Conservation (phyloP, 2,888 invertebrate genomes). For the Creontiades dilutus region DNA sequence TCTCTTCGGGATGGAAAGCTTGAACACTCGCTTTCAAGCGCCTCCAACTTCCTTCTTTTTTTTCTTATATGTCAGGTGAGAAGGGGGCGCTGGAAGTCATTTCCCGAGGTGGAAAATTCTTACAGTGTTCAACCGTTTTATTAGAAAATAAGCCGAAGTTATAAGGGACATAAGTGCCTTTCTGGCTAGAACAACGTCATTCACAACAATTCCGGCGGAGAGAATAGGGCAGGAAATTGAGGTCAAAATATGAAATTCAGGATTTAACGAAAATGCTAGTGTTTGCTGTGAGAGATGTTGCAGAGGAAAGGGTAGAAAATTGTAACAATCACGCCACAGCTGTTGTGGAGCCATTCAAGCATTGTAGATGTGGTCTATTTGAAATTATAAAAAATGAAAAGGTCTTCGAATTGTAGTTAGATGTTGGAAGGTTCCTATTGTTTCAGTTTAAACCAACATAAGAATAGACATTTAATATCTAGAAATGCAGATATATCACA, state of each 20-base stretch:
- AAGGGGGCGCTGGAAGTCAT: background rate
- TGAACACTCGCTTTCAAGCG: constrained; percentile 27
- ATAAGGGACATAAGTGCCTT: background rate
- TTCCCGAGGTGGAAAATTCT: background rate
- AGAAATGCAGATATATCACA: too few relatives aligned
- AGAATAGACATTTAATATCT: too few relatives aligned
- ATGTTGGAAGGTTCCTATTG: too few relatives aligned
- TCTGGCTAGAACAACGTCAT: background rate
- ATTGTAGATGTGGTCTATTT: too few relatives aligned
- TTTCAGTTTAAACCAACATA: too few relatives aligned
- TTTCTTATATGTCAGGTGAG: background rate
- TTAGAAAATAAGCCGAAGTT: background rate
- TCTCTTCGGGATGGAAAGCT: constrained; percentile 28
- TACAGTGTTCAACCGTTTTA: background rate
- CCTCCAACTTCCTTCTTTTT: constrained; percentile 3
- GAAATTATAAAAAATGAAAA: too few relatives aligned
- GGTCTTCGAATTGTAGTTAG: too few relatives aligned
- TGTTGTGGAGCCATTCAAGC: too few relatives aligned
- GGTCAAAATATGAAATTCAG: background rate
- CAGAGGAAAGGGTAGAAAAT: too few relatives aligned
- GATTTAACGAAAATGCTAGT: background rate
- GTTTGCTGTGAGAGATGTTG: too few relatives aligned
- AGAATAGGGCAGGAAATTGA: background rate
- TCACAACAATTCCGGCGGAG: background rate
- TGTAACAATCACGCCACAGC: too few relatives aligned